Percentiles rank a stretch among this genome's conserved stretches.
phyloP scores from a whole-genome alignment of 2,888 invertebrate species.

The Ligdia adustata region DNA sequence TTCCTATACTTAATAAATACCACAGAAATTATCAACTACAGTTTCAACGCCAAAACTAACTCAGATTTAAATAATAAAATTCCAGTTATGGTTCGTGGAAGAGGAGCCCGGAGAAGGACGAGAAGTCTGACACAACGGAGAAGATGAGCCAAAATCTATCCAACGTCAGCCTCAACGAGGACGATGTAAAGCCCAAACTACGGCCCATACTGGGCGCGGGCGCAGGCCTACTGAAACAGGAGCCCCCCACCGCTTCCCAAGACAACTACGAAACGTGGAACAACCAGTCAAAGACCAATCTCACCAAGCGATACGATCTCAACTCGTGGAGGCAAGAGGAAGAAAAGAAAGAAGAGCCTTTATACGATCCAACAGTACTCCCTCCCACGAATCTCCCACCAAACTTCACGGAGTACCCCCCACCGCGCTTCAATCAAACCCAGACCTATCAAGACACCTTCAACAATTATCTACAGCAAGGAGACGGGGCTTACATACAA shows the following conservation, averaged over 20 bases:
- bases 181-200: slow-evolving; percentile 68
- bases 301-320: slow-evolving; percentile 69
- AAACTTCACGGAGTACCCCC: slow-evolving; percentile 61
- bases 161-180: slow-evolving; percentile 64
- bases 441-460: slow-evolving; percentile 56
- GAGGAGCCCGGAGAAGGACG: slow-evolving; percentile 62
- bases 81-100: slow-evolving; percentile 73
- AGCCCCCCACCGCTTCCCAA: slow-evolving; percentile 31
- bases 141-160: slow-evolving; percentile 63
- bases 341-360: slow-evolving; percentile 60
- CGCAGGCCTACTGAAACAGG: slow-evolving; percentile 61
- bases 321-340: slow-evolving; percentile 75
- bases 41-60: no score
- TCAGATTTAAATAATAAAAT: background rate
- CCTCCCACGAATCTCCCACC: slow-evolving; percentile 58
- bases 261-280: slow-evolving; percentile 71
- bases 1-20: no score
- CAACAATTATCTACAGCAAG: slow-evolving; percentile 69
- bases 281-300: slow-evolving; percentile 47
- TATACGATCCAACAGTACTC: slow-evolving; percentile 63
- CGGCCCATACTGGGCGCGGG: slow-evolving; percentile 76
- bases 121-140: slow-evolving; percentile 49
- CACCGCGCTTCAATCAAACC: slow-evolving; percentile 53
- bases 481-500: slow-evolving; percentile 72
- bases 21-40: no score